Evolutionary conservation across 2,888 invertebrate genomes (phyloP).

Genomic region (Allacma fusca): DNA sequence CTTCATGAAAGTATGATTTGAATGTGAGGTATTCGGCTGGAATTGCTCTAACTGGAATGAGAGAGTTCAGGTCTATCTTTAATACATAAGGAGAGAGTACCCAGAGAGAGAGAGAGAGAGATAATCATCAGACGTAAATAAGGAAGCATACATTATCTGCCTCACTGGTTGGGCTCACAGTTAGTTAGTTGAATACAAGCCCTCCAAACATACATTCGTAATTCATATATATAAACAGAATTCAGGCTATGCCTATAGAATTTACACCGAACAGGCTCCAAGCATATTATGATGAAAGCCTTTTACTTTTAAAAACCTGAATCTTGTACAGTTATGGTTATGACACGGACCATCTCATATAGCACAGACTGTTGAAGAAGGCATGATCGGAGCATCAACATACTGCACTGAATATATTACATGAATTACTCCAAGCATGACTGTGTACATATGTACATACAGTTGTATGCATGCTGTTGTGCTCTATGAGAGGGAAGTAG

Average conservation of each 20-base stretch:
- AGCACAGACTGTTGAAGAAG: background rate
- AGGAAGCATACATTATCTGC: background rate
- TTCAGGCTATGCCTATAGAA: no score
- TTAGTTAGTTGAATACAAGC: no score
- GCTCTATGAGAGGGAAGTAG: background rate
- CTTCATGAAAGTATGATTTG: slow-evolving; percentile 1
- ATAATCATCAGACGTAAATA: slow-evolving; percentile 11
- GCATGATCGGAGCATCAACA: no score
- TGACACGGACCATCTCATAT: background rate
- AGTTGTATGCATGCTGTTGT: background rate
- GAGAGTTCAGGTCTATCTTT: background rate
- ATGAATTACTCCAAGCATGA: no score
- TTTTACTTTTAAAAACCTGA: background rate
- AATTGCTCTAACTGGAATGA: background rate
- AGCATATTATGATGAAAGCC: background rate
- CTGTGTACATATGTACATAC: background rate
- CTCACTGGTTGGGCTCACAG: no score
- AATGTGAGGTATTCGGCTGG: background rate
- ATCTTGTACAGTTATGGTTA: background rate
- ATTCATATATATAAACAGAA: background rate
- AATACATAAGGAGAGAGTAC: background rate
- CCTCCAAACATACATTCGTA: background rate
- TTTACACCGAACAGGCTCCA: background rate
- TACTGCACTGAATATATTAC: no score
- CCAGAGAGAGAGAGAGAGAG: no score